Evolutionary conservation across 2,113 vertebrate species (phyloP).

Genomic region (Hemiprocne comata): DNA sequence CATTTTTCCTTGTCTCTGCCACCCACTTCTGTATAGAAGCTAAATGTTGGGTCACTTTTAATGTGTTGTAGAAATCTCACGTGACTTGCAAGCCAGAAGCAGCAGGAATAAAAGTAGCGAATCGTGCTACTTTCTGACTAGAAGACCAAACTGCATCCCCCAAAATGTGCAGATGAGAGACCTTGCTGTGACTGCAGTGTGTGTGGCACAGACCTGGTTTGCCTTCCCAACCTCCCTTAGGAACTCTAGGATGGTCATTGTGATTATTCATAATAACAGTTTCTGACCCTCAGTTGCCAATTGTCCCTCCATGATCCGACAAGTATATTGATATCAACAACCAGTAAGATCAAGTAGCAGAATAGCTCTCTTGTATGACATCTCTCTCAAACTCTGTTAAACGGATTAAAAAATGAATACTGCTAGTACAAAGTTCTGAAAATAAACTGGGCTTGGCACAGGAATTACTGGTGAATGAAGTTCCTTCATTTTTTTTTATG

Average conservation of each 20-base stretch:
- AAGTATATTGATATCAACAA: not conserved
- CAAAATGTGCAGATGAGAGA: not conserved
- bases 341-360: not conserved
- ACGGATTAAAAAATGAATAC: not conserved
- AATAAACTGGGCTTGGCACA: constrained; percentile 41
- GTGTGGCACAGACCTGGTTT: fast-evolving
- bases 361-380: not conserved
- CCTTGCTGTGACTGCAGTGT: fast-evolving
- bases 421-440: not conserved
- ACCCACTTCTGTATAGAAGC: not conserved
- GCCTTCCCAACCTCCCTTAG: not conserved
- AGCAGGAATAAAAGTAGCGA: not conserved
- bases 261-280: not conserved
- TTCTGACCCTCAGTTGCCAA: not conserved
- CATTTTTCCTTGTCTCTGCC: too few species aligned
- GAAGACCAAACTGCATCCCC: not conserved
- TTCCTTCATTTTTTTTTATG: not conserved
- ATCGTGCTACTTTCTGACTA: not conserved
- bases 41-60: not conserved
- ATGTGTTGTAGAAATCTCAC: not conserved
- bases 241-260: not conserved
- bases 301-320: not conserved
- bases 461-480: constrained; percentile 50
- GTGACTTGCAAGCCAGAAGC: not conserved
- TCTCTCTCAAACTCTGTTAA: not conserved